Conservation (phyloP, 2,888 invertebrate species). For the Isotomurus palustris region DNA sequence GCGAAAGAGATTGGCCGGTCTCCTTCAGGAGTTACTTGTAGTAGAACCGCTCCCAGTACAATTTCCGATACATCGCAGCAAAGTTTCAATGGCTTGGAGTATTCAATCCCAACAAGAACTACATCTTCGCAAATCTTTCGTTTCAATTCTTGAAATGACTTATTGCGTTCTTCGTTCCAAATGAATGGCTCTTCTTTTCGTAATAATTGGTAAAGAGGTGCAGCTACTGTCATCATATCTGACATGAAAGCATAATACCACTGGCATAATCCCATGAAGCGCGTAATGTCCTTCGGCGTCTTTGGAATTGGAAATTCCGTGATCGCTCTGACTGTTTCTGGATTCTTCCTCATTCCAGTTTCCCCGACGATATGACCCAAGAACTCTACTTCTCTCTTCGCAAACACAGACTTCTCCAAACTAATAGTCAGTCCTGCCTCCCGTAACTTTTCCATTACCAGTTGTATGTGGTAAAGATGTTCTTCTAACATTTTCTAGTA, state of each 20-base stretch:
- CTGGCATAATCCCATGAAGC: slow-evolving; percentile 45
- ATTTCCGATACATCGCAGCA: slow-evolving; percentile 22
- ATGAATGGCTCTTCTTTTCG: slow-evolving; percentile 8
- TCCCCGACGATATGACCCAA: slow-evolving; percentile 33
- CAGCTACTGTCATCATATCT: slow-evolving; percentile 36
- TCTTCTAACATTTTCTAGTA: slow-evolving; percentile 20
- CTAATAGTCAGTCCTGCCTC: slow-evolving; percentile 38
- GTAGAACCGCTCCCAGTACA: slow-evolving; percentile 26
- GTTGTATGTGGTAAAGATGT: slow-evolving; percentile 24
- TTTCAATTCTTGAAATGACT: slow-evolving; percentile 26
- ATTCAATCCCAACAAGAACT: slow-evolving; percentile 17
- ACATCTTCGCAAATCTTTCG: slow-evolving; percentile 4
- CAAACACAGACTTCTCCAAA: slow-evolving; percentile 31
- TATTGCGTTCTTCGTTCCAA: slow-evolving; percentile 22
- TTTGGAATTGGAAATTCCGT: slow-evolving; percentile 35
- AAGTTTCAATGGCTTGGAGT: slow-evolving; percentile 19
- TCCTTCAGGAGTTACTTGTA: slow-evolving; percentile 9
- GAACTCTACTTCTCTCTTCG: slow-evolving; percentile 24
- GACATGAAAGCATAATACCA: slow-evolving; percentile 44
- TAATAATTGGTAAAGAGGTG: slow-evolving; percentile 34
- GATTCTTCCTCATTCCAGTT: slow-evolving; percentile 33
- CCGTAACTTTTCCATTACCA: slow-evolving; percentile 36
- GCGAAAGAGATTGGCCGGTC: slow-evolving; percentile 23
- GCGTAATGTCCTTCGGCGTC: slow-evolving; percentile 23
- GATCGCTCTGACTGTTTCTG: slow-evolving; percentile 36